Conservation (phyloP, 1,140 invertebrate genomes). For the Planococcus citri region DNA sequence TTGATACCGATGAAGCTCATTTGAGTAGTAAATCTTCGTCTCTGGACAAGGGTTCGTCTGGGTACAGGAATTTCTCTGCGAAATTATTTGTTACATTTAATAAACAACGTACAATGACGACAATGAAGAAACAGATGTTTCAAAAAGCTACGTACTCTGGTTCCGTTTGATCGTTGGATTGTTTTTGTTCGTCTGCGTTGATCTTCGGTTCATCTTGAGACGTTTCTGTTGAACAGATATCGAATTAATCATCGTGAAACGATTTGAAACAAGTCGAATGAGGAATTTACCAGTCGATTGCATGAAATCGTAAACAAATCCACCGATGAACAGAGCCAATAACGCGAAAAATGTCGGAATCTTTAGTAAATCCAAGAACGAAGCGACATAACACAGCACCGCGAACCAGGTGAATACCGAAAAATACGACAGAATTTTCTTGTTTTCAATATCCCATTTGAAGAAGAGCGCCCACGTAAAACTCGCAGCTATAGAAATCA, state of each 20-base stretch:
- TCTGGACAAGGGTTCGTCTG: background rate
- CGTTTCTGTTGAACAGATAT: too few species aligned
- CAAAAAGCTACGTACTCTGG: too few species aligned
- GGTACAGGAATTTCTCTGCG: background rate
- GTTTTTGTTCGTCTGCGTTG: too few species aligned
- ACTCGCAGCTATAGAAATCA: background rate
- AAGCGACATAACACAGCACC: background rate
- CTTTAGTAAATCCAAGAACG: background rate
- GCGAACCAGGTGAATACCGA: background rate
- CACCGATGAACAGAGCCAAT: background rate
- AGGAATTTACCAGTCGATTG: too few species aligned
- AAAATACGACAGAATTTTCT: background rate
- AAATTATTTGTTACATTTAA: too few species aligned
- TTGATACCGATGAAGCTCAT: constrained; percentile 10
- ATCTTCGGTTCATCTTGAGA: too few species aligned
- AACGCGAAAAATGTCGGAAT: background rate
- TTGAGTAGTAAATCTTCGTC: background rate
- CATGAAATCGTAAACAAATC: background rate
- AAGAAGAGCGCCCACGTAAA: background rate
- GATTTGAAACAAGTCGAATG: too few species aligned
- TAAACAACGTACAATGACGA: too few species aligned
- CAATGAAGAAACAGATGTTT: too few species aligned
- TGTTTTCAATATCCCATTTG: background rate
- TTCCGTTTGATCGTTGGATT: too few species aligned
- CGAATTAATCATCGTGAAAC: too few species aligned